Base-by-base conservation (phyloP, 2,797 vertebrate genomes). In the Steatocranus sp. region DNA sequence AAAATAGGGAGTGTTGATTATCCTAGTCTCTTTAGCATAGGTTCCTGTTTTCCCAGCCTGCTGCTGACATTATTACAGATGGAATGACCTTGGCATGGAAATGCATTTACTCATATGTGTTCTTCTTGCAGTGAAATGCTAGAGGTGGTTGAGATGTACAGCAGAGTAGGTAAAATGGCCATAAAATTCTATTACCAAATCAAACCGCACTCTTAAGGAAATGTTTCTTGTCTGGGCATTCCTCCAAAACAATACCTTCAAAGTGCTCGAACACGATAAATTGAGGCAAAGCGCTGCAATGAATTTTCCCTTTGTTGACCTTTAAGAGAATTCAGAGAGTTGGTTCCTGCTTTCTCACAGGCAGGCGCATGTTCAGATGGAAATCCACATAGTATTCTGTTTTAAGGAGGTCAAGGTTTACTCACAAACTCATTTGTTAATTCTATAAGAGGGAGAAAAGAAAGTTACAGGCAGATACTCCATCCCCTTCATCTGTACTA, bases 131-230 rank as follows among this genome's bases (percentile, higher is more conserved):
- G 86, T 20, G 74, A 75, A 79, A 80, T 53, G 80, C 82, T 81
- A 54, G 86, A 81, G 81, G 87, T 91, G 82, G 76, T 79, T 58
- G 78, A 92, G 88, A 91, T 90, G 91, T 87, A 92, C 38, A 50
- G 77, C 83, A 63, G 87, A 80, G 87, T 77, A 81, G 87, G 89
- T 93, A 91, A 93, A 93, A 91, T 63, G 85, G 50, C 89, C 85
- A 90, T 91, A 92, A 93, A 93, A 92, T 92, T 91, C 89, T 91
- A 94, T 94, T 88, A 91, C 89, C 88, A 93, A 94, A 92, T 92
- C 90, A 92, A 93, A 91, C 89, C 36, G 58, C 84, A 89, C 91
- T 92, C 88, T 92, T 93, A 93, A 90, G 85, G 87, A 94, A 90
- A 92, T 88, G 87, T 84, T 91, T 92, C 89, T 83, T 80, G 86